Percentiles rank a stretch among this genome's conserved stretches.
Conservation (phyloP, 2,888 invertebrate genomes). For the Rhagium mordax region DNA sequence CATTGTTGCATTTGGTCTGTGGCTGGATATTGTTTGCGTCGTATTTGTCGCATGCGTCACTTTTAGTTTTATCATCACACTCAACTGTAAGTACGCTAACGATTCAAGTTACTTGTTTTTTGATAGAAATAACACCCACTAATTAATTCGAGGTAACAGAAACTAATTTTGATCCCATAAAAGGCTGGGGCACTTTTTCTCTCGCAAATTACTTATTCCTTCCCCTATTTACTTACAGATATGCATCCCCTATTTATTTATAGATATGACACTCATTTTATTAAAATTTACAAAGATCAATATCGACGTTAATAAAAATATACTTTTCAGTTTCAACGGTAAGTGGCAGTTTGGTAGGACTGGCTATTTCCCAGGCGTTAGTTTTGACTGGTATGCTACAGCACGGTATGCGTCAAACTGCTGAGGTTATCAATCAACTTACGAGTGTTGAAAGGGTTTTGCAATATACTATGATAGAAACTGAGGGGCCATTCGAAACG, state of each 20-base stretch:
- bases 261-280: too few relatives aligned
- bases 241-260: too few relatives aligned
- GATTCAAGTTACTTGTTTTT: too few relatives aligned
- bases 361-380: conserved; percentile 69
- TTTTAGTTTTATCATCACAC: conserved; percentile 72
- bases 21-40: conserved; percentile 77
- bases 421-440: conserved; percentile 83
- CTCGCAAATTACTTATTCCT: too few relatives aligned
- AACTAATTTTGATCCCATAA: too few relatives aligned
- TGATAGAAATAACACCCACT: too few relatives aligned
- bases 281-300: too few relatives aligned
- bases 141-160: too few relatives aligned
- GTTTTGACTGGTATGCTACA: conserved; percentile 87
- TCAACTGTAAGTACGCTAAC: conserved; percentile 56
- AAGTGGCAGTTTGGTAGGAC: conserved; percentile 59
- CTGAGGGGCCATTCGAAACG: conserved; percentile 78
- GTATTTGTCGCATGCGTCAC: conserved; percentile 75
- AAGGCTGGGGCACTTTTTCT: too few relatives aligned
- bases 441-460: conserved; percentile 87
- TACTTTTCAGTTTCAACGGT: conserved; percentile 39
- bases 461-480: conserved; percentile 82
- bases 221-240: too few relatives aligned
- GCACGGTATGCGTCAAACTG: conserved; percentile 84
- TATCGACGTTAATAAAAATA: too few relatives aligned
- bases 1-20: conserved; percentile 78